Base-by-base conservation (phyloP, 2,113 vertebrate genomes). In the Piaya cayana region DNA sequence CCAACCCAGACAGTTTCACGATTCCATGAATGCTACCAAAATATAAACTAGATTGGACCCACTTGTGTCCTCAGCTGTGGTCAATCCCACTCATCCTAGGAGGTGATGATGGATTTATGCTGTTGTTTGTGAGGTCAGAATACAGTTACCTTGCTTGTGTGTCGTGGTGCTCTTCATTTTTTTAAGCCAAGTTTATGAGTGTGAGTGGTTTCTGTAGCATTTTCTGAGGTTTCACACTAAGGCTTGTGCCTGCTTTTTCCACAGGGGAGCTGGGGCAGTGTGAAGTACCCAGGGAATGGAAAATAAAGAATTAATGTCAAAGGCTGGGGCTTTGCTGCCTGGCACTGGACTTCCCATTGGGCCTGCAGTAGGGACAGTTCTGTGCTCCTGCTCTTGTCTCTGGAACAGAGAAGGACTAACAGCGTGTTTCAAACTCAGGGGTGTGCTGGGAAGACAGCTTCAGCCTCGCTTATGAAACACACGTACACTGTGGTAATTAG, bases 401-500 rank as follows among this genome's bases (percentile, higher is more conserved):
- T 59, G 39, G 60, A 91, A 36, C 17, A 20, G 67, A 58, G 55
- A 39, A 56, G 64, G 68, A 81, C 22, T 30, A 71, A 80, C 37
- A 9, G 19, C 3, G 5, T 25, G 26, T 64, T 87, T 79, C 72
- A 64, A 19, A 25, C 80, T 90, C 39, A 72, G 3, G 20, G 36
- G 19, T 83, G 58, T 5, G 1, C 55, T 85, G 71, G 22, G 68
- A 77, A 94, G 93, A 77, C 7, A 39, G 68, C 60, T 26, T 75
- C 56, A 83, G 68, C 64, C 79, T 77, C 45, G 67, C 29, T 34
- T 95, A 87, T 93, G 59, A 92, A 86, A 80, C 25, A 47, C 76
- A 78, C 72, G 16, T 82, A 23, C 49, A 86, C 60, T 45, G 47
- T 1, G 27, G 88, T 95, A 88, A 96, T 96, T 86, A 96, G 82